A percentile compares a stretch with the other conserved stretches of the same genome.
phyloP scores from a whole-genome alignment of 1,140 invertebrate species.

The Pogonomyrmex californicus region DNA sequence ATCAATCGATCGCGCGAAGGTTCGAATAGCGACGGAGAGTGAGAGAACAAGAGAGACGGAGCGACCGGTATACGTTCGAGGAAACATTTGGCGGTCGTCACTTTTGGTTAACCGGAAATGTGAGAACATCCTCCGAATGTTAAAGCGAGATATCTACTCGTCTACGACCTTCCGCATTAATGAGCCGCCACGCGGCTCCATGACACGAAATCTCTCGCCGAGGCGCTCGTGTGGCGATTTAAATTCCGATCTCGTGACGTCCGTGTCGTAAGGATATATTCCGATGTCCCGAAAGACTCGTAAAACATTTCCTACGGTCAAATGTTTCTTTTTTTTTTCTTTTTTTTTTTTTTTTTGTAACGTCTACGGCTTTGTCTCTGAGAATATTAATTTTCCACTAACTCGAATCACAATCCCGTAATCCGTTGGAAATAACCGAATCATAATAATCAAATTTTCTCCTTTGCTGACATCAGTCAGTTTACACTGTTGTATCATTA shows the following conservation, averaged over 20 bases:
- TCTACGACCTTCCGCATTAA: conserved; percentile 61
- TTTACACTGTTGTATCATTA: neutral
- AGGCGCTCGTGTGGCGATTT: conserved; percentile 41
- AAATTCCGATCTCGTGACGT: conserved; percentile 60
- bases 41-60: conserved; percentile 20
- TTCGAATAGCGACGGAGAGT: neutral
- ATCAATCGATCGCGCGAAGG: conserved; percentile 17
- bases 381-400: conserved; percentile 27
- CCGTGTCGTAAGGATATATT: conserved; percentile 35
- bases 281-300: neutral
- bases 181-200: conserved; percentile 20
- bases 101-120: conserved; percentile 69
- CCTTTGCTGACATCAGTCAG: neutral
- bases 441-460: neutral
- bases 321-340: neutral
- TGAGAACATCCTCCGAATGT: conserved; percentile 61
- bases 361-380: neutral
- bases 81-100: conserved; percentile 44
- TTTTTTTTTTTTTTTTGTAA: neutral
- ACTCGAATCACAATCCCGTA: neutral
- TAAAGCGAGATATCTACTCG: conserved; percentile 49
- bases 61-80: conserved; percentile 15
- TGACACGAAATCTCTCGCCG: conserved; percentile 37
- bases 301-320: conserved; percentile 12
- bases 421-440: neutral